phyloP scores from a whole-genome alignment of 2,797 vertebrate species.

The Oceanodroma leucorhoa region DNA sequence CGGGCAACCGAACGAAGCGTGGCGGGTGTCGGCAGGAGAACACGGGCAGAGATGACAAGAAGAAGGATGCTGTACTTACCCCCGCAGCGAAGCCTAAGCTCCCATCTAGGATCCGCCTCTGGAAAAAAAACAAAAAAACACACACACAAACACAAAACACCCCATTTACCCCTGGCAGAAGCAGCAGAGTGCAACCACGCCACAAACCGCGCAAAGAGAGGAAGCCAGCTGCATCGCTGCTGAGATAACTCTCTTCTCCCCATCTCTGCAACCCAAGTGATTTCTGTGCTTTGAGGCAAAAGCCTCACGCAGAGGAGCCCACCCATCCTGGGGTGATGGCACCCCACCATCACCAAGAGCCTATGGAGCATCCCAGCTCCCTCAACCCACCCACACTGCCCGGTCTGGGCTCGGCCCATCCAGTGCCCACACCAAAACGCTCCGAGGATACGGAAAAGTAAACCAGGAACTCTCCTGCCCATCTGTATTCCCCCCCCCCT shows the following conservation, averaged over 20 bases:
- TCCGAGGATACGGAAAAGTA: fast-evolving
- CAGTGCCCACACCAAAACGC: fast-evolving
- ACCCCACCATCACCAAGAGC: not conserved
- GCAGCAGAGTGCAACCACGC: not conserved
- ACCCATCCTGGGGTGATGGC: fast-evolving
- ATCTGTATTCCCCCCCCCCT: fast-evolving
- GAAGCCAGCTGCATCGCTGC: not conserved
- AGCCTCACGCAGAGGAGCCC: not conserved
- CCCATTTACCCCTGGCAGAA: not conserved
- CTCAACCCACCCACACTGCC: fast-evolving
- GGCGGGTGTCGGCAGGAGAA: not conserved
- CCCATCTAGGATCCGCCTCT: slow-evolving; percentile 92
- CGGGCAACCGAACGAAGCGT: fast-evolving
- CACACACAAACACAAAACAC: not conserved
- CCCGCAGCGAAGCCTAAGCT: slow-evolving; percentile 96
- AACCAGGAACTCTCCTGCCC: not conserved
- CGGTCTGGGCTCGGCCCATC: fast-evolving
- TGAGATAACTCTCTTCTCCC: not conserved
- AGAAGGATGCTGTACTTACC: slow-evolving; percentile 73
- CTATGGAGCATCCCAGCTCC: not conserved
- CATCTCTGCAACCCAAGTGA: not conserved
- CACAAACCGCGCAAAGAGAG: fast-evolving
- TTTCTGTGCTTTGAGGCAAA: not conserved
- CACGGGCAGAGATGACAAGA: not conserved
- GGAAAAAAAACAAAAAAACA: not conserved